Percentiles rank a stretch among this genome's conserved stretches.
These are phyloP conservation scores for Melanostoma mellinum DNA, from an alignment of 2,888 invertebrate genomes.

Conservation along the genomic window DNA sequence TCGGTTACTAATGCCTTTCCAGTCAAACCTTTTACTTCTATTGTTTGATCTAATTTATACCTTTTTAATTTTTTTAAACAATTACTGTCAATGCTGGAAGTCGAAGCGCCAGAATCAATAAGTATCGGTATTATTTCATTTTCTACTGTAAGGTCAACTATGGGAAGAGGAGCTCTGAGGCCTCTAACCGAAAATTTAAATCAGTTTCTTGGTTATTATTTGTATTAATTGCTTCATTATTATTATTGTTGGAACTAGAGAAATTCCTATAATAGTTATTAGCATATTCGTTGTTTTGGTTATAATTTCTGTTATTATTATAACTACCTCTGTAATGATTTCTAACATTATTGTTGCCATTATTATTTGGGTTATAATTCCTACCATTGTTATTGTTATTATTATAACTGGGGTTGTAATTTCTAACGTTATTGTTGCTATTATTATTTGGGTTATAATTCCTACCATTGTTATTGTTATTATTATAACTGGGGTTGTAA, in stretches of 20 bases:
- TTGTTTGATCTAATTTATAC: background rate
- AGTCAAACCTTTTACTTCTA: background rate
- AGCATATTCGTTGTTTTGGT: too few relatives aligned
- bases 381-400: background rate
- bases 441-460: background rate
- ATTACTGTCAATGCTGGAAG: background rate
- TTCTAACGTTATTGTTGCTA: background rate
- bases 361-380: too few relatives aligned
- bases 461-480: too few relatives aligned
- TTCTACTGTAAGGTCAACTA: background rate
- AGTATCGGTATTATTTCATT: background rate
- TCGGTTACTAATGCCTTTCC: background rate
- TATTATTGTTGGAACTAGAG: background rate
- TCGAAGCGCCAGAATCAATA: background rate
- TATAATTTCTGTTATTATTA: too few relatives aligned
- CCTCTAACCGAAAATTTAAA: background rate
- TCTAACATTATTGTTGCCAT: too few relatives aligned
- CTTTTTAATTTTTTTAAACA: background rate
- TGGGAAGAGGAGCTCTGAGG: constrained; percentile 4
- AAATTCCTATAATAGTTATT: background rate
- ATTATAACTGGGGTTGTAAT: background rate
- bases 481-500: too few relatives aligned
- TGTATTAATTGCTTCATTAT: background rate
- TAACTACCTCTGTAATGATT: too few relatives aligned
- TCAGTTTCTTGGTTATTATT: background rate